Conservation (phyloP, 2,797 vertebrate species). For the Pseudomugil tenellus region DNA sequence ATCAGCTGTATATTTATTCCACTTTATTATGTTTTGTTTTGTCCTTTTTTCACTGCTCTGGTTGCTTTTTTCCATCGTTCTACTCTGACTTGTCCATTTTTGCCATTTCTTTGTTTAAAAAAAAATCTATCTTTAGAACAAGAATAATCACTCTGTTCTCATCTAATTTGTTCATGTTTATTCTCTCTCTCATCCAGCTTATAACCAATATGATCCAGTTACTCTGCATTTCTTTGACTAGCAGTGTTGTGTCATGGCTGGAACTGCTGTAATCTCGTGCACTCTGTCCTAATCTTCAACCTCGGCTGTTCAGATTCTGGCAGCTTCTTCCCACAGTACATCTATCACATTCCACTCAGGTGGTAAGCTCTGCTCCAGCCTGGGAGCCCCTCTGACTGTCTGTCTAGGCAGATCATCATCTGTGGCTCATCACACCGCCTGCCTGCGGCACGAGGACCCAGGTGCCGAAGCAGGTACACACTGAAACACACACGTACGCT, state of each 20-base stretch:
- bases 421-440: slow-evolving; percentile 59
- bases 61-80: background rate
- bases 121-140: background rate
- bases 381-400: slow-evolving; percentile 55
- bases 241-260: background rate
- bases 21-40: background rate
- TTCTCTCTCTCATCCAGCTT: slow-evolving; percentile 8
- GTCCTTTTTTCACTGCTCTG: background rate
- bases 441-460: slow-evolving; percentile 65
- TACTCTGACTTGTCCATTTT: background rate
- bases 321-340: background rate
- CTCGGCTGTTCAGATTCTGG: background rate
- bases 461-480: slow-evolving; percentile 60
- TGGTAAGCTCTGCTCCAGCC: slow-evolving; percentile 43
- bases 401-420: slow-evolving; percentile 67
- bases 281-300: background rate
- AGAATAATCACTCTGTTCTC: slow-evolving; percentile 11
- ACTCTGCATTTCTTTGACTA: background rate
- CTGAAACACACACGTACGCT: slow-evolving; percentile 8
- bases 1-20: background rate
- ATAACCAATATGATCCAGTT: background rate
- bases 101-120: background rate
- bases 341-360: slow-evolving; percentile 23
- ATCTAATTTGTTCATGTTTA: slow-evolving; percentile 13
- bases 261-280: background rate